These are phyloP conservation scores for Acanthosepion esculentum DNA, from an alignment of 2,888 invertebrate species.

Conservation along the genomic window DNA sequence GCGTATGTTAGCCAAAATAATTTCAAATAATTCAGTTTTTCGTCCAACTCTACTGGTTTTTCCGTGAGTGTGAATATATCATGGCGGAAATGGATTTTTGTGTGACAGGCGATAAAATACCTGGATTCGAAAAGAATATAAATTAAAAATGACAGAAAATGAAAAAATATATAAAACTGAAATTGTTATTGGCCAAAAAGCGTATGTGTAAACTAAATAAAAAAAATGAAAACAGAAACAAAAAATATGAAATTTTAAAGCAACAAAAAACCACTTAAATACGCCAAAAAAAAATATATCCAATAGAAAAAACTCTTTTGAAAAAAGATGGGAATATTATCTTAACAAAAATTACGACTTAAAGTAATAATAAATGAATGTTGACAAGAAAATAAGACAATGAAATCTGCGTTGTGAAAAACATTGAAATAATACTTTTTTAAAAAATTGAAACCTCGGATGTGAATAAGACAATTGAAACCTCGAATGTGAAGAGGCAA, in stretches of 20 bases:
- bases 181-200: not conserved
- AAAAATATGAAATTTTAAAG: no score
- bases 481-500: not conserved
- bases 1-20: slow-evolving; percentile 43
- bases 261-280: not conserved
- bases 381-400: not conserved
- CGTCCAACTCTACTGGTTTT: slow-evolving; percentile 41
- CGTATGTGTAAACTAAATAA: not conserved
- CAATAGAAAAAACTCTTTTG: accelerated
- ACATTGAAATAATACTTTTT: not conserved
- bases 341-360: not conserved
- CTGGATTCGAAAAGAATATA: not conserved
- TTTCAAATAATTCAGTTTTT: slow-evolving; percentile 45
- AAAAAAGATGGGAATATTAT: not conserved
- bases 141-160: not conserved
- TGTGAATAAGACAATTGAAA: not conserved
- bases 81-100: not conserved
- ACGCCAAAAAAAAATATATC: not conserved
- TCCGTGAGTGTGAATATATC: slow-evolving; percentile 25
- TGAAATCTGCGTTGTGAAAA: not conserved
- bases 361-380: not conserved
- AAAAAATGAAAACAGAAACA: not conserved
- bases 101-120: not conserved
- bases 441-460: not conserved
- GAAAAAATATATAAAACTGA: not conserved